Base-by-base conservation (phyloP, 1,140 invertebrate genomes). In the Lasaia peninsularis region DNA sequence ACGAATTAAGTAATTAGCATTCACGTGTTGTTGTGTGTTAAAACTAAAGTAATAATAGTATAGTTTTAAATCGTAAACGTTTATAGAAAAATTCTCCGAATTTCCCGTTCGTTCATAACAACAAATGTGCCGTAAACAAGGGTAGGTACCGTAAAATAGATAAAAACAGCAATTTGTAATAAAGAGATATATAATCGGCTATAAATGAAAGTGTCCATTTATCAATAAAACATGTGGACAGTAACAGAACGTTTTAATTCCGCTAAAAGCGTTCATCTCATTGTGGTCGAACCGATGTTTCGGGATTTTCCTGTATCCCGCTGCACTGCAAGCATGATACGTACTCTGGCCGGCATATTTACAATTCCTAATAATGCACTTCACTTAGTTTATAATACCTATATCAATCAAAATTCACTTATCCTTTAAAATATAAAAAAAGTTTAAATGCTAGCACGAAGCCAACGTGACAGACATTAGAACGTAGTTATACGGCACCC, bases 211-310 rank as follows among this genome's bases (percentile, higher is more conserved):
- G 53, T 40, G 37, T 44, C 35, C 53, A 31, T 61, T 66, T 73
- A 71, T 71, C 75, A 83, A 78, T 79, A 74, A 80, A 80, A 80
- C 78, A 78, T 76, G 68, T 65, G 66, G 64, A 65, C 60, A 64
- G 54, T 56, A 56, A 56, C 52, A 57, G 63, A 64, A 71, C 73
- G 67, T 78, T 82, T 80, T 82, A 84, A 84, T 82, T 78, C 65
- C 69, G 62, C 71, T 86, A 84, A 86, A 86, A 86, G 82, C 82
- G 77, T 74, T 71, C 71, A 80, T 78, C 75, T 76, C 75, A 83
- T 83, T 82, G 78, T 75, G 74, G 71, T 69, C 20, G 62, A 44
- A 21, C 56, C 66, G 68, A 68, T 73, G 69, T 78, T 79, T 71
- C 67, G 67, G 65, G 67, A 73, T 73, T 63, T 62, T 75, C 71